Evolutionary conservation across 2,113 vertebrate genomes (phyloP).

Genomic region (Rhea pennata): DNA sequence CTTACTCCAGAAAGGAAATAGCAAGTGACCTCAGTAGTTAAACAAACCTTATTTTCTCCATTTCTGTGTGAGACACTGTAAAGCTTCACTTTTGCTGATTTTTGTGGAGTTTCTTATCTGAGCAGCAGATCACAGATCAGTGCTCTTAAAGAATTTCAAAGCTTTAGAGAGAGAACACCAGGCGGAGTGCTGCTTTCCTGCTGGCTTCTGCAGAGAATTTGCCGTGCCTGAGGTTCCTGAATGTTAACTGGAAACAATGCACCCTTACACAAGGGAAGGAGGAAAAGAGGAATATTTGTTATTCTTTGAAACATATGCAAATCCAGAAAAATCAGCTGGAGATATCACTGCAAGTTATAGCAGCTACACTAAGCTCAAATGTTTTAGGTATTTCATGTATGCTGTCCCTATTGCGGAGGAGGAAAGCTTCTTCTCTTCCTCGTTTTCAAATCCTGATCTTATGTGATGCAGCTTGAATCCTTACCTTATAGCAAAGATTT

Average conservation of each 20-base stretch:
- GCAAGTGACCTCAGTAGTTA: neutral
- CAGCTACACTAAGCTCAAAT: neutral
- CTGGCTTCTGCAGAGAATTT: neutral
- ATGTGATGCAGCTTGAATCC: neutral
- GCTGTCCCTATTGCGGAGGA: neutral
- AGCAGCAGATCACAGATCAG: neutral
- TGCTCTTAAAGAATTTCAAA: neutral
- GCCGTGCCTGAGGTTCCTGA: neutral
- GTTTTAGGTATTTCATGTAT: fast-evolving
- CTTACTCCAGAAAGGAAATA: neutral
- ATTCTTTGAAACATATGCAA: neutral
- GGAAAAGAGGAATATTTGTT: neutral
- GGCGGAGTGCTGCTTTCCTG: neutral
- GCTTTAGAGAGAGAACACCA: neutral
- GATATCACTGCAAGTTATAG: neutral
- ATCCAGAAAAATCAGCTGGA: neutral
- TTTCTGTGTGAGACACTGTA: neutral
- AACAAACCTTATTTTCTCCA: neutral
- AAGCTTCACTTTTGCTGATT: neutral
- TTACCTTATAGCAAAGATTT: neutral
- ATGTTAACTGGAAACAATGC: neutral
- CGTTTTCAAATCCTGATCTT: neutral
- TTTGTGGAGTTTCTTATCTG: neutral
- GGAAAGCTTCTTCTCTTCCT: neutral
- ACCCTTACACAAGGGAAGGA: neutral